Conservation (phyloP, 2,113 vertebrate species). For the Alethe diademata region DNA sequence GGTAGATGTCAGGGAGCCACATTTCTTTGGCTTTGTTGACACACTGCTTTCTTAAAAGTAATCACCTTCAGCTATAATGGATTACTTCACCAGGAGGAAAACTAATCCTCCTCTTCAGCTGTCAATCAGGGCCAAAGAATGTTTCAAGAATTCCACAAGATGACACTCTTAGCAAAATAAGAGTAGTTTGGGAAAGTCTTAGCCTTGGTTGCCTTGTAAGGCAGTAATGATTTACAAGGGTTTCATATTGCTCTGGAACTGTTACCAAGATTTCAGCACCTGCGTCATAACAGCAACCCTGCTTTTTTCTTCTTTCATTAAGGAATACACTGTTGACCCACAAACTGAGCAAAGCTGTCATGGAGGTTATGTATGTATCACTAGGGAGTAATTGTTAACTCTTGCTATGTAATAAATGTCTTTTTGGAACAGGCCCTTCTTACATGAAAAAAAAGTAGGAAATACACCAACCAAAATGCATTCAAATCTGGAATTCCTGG, state of each 20-base stretch:
- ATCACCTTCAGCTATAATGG: constrained; percentile 6
- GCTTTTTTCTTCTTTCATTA: background rate
- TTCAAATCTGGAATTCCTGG: background rate
- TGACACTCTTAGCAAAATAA: constrained; percentile 62
- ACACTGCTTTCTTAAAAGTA: constrained; percentile 22
- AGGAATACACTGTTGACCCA: background rate
- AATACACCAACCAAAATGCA: background rate
- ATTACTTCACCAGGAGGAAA: constrained; percentile 50
- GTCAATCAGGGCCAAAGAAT: constrained; percentile 11
- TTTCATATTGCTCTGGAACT: background rate
- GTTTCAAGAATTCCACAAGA: constrained; percentile 60
- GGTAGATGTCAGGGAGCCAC: background rate
- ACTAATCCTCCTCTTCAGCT: constrained; percentile 43
- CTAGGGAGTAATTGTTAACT: constrained; percentile 27
- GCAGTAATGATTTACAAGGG: background rate
- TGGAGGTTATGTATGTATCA: background rate
- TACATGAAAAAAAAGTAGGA: background rate
- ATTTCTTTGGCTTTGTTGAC: constrained; percentile 25
- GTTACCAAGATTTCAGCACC: constrained; percentile 30
- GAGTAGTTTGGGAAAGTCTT: constrained; percentile 9
- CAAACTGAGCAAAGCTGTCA: background rate
- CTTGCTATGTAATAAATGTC: background rate
- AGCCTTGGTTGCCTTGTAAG: background rate
- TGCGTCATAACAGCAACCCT: background rate
- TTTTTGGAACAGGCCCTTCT: background rate